Evolutionary conservation across 2,888 invertebrate genomes (phyloP), one percentile per base, ranked within the genome.

Genomic region (Cephus runcator): DNA sequence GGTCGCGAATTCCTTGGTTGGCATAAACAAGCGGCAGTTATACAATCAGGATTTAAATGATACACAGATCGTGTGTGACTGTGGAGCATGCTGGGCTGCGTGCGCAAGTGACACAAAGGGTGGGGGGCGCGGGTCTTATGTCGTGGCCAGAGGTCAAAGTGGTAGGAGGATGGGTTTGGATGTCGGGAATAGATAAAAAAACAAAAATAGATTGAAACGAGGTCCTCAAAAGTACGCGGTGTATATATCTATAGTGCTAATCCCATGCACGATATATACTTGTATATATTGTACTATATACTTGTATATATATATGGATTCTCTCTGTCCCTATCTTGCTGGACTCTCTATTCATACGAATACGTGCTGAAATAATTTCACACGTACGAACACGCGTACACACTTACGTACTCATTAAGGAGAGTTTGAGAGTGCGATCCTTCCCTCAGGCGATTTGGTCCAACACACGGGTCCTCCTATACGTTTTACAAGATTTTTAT

Each of bases 1-100:
- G 79, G 75, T 76, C 76, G 40, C 56, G 40, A 76, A 79, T 69
- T 77, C 31, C 69, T 73, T 76, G 68, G 69, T 75, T 35, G 74
- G 34, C 71, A 77, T 76, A 77, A 80, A 80, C 76, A 73, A 74
- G 33, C 71, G 73, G 56, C 73, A 69, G 69, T 68, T 40, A 75
- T 78, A 78, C 75, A 79, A 76, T 79, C 79, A 78, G 78, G 77
- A 78, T 81, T 81, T 73, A 69, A 81, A 82, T 80, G 69, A 77
- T 78, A 78, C 76, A 69, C 73, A 77, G 71, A 31, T 34, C 71
- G 71, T 56, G 73, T 74, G 73, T 73, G 73, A 34, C 77, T 73
- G 77, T 69, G 69, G 34, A 34, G 33, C 15, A 40, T 68, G 75
- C 71, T 40, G 69, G 31, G 23, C 73, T 40, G 69, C 78, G 35